These are phyloP conservation scores for Otolemur garnettii DNA, from an alignment of 2,113 vertebrate genomes.

Conservation along the genomic window DNA sequence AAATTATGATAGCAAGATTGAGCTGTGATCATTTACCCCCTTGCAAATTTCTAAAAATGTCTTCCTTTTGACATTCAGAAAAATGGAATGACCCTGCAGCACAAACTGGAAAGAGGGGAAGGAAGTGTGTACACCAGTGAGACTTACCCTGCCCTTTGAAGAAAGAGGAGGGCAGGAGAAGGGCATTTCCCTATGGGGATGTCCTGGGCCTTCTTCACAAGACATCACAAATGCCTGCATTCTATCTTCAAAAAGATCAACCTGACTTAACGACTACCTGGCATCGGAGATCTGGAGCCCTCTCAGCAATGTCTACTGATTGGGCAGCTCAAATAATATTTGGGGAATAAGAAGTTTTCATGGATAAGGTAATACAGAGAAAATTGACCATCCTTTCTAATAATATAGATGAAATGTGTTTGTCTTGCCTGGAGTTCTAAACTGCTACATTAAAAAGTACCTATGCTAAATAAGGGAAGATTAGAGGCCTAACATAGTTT, in stretches of 20 bases:
- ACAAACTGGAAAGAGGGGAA: background rate
- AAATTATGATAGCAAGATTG: background rate
- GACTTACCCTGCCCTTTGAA: background rate
- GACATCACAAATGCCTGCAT: background rate
- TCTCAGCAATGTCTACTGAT: conserved; percentile 44
- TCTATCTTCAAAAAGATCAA: conserved; percentile 47
- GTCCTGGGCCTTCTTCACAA: background rate
- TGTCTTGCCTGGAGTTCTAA: conserved; percentile 60
- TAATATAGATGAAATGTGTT: conserved; percentile 66
- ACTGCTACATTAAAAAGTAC: conserved; percentile 33
- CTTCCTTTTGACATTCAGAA: background rate
- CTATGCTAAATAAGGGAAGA: conserved; percentile 41
- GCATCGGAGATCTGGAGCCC: background rate
- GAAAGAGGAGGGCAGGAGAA: background rate
- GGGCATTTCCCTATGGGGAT: background rate
- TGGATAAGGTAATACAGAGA: conserved; percentile 58
- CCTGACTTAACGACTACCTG: conserved; percentile 22
- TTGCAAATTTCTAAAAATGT: background rate
- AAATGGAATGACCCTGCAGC: background rate
- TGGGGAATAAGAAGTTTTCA: background rate
- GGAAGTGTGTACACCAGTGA: background rate
- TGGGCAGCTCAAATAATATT: conserved; percentile 62
- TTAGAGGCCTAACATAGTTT: background rate
- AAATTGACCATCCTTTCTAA: conserved; percentile 59
- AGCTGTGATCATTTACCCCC: background rate